Evolutionary conservation across 2,113 vertebrate species (phyloP).

Genomic region (Stigmatopora argus): DNA sequence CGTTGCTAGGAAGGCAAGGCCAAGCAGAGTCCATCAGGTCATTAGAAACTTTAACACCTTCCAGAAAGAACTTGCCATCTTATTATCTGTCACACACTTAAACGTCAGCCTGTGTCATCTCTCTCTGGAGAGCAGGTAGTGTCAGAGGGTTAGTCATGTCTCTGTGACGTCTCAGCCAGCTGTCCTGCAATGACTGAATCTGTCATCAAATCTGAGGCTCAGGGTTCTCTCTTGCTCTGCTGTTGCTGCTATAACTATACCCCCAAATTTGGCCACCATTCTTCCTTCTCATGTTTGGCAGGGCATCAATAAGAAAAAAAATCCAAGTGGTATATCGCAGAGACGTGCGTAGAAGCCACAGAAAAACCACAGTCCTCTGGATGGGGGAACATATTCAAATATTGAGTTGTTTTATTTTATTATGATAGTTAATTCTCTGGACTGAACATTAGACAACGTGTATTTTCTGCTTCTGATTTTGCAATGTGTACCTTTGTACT

Average conservation of each 20-base stretch:
- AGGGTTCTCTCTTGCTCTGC: constrained; percentile 56
- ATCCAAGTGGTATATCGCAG: constrained; percentile 46
- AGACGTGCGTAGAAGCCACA: constrained; percentile 42
- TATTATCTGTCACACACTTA: constrained; percentile 4
- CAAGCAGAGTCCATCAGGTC: constrained; percentile 30
- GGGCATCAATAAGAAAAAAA: constrained; percentile 31
- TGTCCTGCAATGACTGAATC: constrained; percentile 60
- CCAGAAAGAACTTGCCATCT: constrained; percentile 31
- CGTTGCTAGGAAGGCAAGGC: constrained; percentile 40
- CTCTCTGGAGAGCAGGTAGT: constrained; percentile 36
- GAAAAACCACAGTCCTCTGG: constrained; percentile 34
- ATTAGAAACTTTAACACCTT: constrained; percentile 36
- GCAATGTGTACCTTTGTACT: too few relatives aligned
- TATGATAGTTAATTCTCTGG: neutral
- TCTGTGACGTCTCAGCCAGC: constrained; percentile 51
- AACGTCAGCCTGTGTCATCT: constrained; percentile 33
- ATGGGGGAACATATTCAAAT: neutral
- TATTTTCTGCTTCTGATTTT: too few relatives aligned
- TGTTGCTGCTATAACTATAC: constrained; percentile 39
- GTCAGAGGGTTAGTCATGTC: constrained; percentile 28
- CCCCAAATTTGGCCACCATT: constrained; percentile 70
- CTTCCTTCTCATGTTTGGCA: constrained; percentile 52
- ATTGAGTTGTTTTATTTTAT: neutral
- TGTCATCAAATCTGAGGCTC: constrained; percentile 41
- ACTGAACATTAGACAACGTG: neutral